These are phyloP conservation scores for Hippocampus barbouri DNA, from an alignment of 2,113 vertebrate species.

Conservation along the genomic window DNA sequence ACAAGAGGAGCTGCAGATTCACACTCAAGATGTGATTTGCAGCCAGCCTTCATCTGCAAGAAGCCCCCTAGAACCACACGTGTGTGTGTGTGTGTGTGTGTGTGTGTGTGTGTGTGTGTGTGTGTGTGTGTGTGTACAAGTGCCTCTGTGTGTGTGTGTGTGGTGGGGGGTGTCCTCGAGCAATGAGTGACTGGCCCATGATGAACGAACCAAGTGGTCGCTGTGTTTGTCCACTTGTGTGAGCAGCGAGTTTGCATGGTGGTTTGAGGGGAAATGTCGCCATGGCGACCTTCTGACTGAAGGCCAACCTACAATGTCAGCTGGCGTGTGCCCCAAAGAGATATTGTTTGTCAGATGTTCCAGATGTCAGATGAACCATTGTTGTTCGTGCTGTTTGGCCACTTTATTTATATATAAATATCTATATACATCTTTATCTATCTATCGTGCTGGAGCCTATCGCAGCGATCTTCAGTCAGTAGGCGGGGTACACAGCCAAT, in stretches of 20 bases:
- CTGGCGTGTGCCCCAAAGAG: neutral
- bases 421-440: no score
- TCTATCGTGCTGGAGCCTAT: no score
- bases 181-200: constrained; percentile 8
- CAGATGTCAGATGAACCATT: neutral
- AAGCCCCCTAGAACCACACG: constrained; percentile 36
- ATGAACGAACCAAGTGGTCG: constrained; percentile 25
- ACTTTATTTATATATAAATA: neutral
- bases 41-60: constrained; percentile 61
- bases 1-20: constrained; percentile 62
- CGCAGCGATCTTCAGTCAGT: no score
- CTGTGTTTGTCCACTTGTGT: neutral
- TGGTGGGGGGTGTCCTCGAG: neutral
- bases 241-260: neutral
- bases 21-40: constrained; percentile 57
- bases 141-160: neutral
- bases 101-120: constrained; percentile 22
- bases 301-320: neutral
- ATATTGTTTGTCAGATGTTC: neutral
- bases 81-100: constrained; percentile 6
- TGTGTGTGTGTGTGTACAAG: constrained; percentile 10
- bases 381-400: neutral
- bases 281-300: neutral
- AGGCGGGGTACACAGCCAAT: no score
- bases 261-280: neutral